Conservation (phyloP, 2,113 vertebrate species). For the Myiopsitta monachus region DNA sequence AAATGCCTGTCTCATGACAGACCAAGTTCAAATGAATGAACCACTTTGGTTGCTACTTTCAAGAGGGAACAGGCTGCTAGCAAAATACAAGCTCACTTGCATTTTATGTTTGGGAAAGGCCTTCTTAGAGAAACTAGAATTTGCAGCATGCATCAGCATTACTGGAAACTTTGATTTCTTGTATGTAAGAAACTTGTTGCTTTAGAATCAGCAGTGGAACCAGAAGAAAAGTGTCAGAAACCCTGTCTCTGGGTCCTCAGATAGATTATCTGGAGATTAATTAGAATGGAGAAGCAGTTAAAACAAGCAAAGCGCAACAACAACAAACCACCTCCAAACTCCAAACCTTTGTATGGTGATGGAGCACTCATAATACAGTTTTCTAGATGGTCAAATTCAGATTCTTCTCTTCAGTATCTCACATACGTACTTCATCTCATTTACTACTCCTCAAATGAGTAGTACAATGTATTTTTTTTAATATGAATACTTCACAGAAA, state of each 20-base stretch:
- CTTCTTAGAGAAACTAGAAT: background rate
- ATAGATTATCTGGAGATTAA: background rate
- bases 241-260: background rate
- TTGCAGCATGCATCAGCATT: background rate
- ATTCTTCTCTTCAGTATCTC: background rate
- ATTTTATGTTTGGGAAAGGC: background rate
- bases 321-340: background rate
- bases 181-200: background rate
- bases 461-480: background rate
- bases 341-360: background rate
- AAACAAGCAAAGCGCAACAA: background rate
- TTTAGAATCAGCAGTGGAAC: background rate
- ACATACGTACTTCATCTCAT: rapidly evolving
- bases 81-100: background rate
- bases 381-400: background rate
- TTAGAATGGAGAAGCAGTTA: background rate
- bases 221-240: background rate
- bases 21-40: background rate
- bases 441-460: background rate
- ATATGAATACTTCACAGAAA: background rate
- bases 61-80: background rate
- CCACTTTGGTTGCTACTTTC: background rate
- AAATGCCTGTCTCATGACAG: background rate
- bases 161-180: background rate
- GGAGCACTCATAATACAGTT: rapidly evolving